Base-by-base conservation (phyloP, 1,140 invertebrate species). In the Pachyrhynchus sulphureomaculatus region DNA sequence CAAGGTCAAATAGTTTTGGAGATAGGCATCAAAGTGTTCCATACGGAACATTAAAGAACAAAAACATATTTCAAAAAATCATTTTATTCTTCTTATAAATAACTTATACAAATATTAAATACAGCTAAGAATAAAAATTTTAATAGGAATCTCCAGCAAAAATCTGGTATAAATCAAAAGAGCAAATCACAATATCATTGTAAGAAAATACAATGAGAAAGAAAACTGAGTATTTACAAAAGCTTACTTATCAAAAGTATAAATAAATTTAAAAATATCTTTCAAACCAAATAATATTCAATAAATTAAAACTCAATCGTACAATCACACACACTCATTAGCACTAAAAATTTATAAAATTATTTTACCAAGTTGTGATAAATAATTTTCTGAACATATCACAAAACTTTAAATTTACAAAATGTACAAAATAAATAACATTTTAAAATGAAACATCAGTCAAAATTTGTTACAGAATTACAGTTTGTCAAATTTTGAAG, bases 101-200 rank as follows among this genome's bases (percentile, higher is more conserved):
- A n/a, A n/a, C n/a, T n/a, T n/a, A n/a, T n/a, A n/a, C n/a, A n/a
- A 18, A 39, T 13, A 17, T 13, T 41, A 18, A 18, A 29, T 41
- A 20, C 9, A 17, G 17, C 20, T 41, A 41, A 41, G 8, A 13
- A 41, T 18, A 18, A 41, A 13, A 39, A 41, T n/a, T 41, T 41
- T 41, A 41, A 41, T 41, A 41, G 37, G n/a, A 41, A 39, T 39
- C 18, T 41, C 37, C 37, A 41, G 37, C n/a, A 41, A 18, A 41
- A 41, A 4, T 41, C 37, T 41, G 37, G 37, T 41, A 18, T n/a
- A 29, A 6, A 29, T 29, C 26, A 29, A 29, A 26, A 29, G 26
- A 29, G 5, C 26, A 29, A 29, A 29, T 29, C 26, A 29, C 26
- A 29, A 29, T 29, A 9, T 9, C 26, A 29, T 29, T 29, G 26